phyloP scores from a whole-genome alignment of 1,140 invertebrate species.

The Atta cephalotes region DNA sequence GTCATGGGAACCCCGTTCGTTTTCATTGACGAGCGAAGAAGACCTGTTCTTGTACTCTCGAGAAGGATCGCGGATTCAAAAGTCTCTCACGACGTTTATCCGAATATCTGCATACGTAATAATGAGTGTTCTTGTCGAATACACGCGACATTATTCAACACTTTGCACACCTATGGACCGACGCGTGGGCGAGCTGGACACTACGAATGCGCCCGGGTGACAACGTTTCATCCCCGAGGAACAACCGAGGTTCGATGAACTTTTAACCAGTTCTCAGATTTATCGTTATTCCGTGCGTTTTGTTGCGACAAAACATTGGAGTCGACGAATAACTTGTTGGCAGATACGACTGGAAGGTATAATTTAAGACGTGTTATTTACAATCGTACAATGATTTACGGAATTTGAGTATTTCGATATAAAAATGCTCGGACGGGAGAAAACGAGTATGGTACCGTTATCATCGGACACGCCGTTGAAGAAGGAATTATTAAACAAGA shows the following conservation, averaged over 20 bases:
- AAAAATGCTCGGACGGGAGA: slow-evolving; percentile 9
- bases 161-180: slow-evolving; percentile 40
- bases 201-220: slow-evolving; percentile 40
- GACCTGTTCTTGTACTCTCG: slow-evolving; percentile 17
- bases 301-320: slow-evolving; percentile 40
- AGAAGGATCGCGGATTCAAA: slow-evolving; percentile 22
- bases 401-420: slow-evolving; percentile 31
- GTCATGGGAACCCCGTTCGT: slow-evolving; percentile 20
- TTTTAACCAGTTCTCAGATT: slow-evolving; percentile 63
- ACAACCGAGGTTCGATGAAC: slow-evolving; percentile 32
- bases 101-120: slow-evolving; percentile 67
- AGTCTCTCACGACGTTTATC: slow-evolving; percentile 23
- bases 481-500: slow-evolving; percentile 20
- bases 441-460: slow-evolving; percentile 34
- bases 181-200: slow-evolving; percentile 62
- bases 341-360: slow-evolving; percentile 12
- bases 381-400: slow-evolving; percentile 52
- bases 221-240: slow-evolving; percentile 38
- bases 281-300: slow-evolving; percentile 30
- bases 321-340: neutral
- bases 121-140: slow-evolving; percentile 57
- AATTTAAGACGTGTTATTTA: slow-evolving; percentile 51
- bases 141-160: slow-evolving; percentile 63
- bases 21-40: slow-evolving; percentile 24
- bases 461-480: neutral